phyloP scores from a whole-genome alignment of 2,113 vertebrate species.

The Corythoichthys haematopterus region DNA sequence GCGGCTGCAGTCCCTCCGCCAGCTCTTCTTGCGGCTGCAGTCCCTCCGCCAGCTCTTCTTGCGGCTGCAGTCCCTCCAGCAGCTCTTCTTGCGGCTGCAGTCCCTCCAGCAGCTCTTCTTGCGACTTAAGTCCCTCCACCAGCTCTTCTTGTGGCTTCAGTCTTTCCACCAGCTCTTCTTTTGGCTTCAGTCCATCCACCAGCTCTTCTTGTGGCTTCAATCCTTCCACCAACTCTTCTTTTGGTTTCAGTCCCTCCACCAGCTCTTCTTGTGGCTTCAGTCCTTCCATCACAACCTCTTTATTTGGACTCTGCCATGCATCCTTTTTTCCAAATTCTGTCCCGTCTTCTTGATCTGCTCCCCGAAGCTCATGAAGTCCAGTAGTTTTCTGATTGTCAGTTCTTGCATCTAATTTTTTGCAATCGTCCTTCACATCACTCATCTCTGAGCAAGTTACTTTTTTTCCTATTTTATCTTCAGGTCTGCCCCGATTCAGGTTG shows the following conservation, averaged over 20 bases:
- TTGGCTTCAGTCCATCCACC: background rate
- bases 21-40: background rate
- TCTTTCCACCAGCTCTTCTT: background rate
- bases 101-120: background rate
- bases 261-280: background rate
- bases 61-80: background rate
- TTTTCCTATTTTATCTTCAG: constrained; percentile 23
- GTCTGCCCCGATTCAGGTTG: constrained; percentile 63
- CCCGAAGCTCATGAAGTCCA: background rate
- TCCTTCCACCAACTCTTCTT: background rate
- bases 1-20: too few species aligned
- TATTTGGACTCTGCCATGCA: too few species aligned
- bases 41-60: background rate
- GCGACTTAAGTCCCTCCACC: background rate
- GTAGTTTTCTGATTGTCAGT: constrained; percentile 11
- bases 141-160: background rate
- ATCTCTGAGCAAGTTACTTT: background rate
- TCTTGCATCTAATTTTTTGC: background rate
- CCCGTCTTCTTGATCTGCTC: background rate
- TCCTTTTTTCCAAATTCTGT: background rate
- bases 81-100: background rate
- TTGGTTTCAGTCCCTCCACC: background rate
- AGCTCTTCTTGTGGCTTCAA: background rate
- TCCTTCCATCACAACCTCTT: background rate
- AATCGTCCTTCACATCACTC: background rate